A percentile compares a stretch with the other conserved stretches of the same genome.
Evolutionary conservation across 30 jellyfish, hydroid and myxozoan species (phyloP).

Genomic region (Aurelia coerulea): DNA sequence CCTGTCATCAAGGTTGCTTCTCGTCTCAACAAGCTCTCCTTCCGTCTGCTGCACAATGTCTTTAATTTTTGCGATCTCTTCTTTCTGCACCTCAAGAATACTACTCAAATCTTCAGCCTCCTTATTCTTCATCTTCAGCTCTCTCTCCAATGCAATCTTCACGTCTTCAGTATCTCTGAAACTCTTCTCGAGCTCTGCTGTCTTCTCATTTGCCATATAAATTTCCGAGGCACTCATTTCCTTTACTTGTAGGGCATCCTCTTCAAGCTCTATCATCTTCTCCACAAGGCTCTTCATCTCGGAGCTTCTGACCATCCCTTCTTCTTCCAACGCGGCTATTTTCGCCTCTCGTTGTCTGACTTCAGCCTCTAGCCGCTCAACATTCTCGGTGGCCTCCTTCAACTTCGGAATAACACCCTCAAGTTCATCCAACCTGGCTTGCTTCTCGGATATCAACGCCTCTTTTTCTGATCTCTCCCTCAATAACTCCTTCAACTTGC

Average conservation of each 20-base stretch:
- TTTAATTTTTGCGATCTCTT: conserved; percentile 5
- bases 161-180: conserved; percentile 20
- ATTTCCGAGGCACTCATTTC: conserved; percentile 42
- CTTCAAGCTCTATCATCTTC: conserved; percentile 24
- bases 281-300: conserved; percentile 13
- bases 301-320: not conserved
- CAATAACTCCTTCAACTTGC: conserved; percentile 34
- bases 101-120: conserved; percentile 26
- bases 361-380: conserved; percentile 26
- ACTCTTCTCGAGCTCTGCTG: conserved; percentile 29
- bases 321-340: conserved; percentile 20
- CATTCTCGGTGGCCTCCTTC: conserved; percentile 8
- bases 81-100: conserved; percentile 28
- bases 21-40: conserved; percentile 16
- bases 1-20: not conserved
- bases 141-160: conserved; percentile 6
- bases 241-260: not conserved
- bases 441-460: conserved; percentile 11
- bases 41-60: conserved; percentile 27
- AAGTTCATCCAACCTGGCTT: conserved; percentile 39
- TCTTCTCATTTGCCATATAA: conserved; percentile 42
- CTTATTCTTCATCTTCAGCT: not conserved
- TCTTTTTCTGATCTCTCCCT: conserved; percentile 49
- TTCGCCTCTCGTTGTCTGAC: conserved; percentile 10
- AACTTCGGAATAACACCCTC: conserved; percentile 13